Percentiles rank a stretch among this genome's conserved stretches.
Evolutionary conservation across 2,888 invertebrate genomes (phyloP).

Genomic region (Idaea straminata): DNA sequence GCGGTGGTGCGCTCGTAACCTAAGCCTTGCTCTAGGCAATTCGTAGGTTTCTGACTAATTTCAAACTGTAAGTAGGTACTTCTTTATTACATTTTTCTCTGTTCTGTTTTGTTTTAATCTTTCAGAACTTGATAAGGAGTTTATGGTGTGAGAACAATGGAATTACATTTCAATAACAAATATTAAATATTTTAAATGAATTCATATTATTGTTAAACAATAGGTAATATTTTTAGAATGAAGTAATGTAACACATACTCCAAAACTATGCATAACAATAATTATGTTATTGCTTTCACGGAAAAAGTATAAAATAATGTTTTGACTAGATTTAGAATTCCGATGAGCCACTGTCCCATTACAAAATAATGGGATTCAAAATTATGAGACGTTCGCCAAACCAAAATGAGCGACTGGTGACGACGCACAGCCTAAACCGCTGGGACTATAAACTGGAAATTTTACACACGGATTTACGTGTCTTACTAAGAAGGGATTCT

Average conservation of each 20-base stretch:
- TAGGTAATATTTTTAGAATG: not conserved
- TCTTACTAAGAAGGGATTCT: no score
- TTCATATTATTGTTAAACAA: no score
- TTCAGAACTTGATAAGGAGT: conserved; percentile 1
- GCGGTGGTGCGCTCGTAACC: not conserved
- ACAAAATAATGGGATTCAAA: no score
- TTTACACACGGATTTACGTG: no score
- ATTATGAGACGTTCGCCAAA: no score
- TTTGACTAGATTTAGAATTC: not conserved
- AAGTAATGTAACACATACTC: not conserved
- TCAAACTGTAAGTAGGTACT: not conserved
- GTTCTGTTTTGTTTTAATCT: not conserved
- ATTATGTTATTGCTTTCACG: not conserved
- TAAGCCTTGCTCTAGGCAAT: not conserved
- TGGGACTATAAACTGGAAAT: no score
- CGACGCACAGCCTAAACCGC: no score
- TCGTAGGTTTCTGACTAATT: not conserved
- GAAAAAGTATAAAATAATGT: not conserved
- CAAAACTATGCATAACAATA: not conserved
- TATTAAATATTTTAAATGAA: not conserved
- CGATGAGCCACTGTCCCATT: not conserved
- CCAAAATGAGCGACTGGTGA: no score
- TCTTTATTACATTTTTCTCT: not conserved
- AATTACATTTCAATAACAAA: not conserved
- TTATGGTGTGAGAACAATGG: not conserved